Conservation (phyloP, 1,140 invertebrate genomes). For the Drosophila ogumai region DNA sequence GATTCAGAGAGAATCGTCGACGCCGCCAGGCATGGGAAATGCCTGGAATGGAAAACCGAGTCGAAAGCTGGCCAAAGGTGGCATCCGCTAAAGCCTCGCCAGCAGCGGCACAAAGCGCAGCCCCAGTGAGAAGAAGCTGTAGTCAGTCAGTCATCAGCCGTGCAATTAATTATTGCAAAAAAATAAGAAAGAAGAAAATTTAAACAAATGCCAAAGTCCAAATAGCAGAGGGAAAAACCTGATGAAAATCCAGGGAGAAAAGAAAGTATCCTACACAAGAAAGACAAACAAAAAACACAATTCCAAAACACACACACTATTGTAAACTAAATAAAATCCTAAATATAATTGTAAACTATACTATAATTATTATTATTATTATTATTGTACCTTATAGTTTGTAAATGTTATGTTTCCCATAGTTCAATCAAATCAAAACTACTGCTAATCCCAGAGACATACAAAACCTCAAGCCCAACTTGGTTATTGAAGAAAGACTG, state of each 20-base stretch:
- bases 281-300: constrained; percentile 30
- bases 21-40: constrained; percentile 77
- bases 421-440: constrained; percentile 34
- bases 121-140: constrained; percentile 34
- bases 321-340: constrained; percentile 39
- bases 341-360: constrained; percentile 35
- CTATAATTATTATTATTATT: constrained; percentile 15
- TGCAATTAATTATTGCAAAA: constrained; percentile 48
- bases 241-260: constrained; percentile 20
- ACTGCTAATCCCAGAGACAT: constrained; percentile 47
- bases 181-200: constrained; percentile 28
- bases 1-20: constrained; percentile 2
- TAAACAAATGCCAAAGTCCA: constrained; percentile 67
- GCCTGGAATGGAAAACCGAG: constrained; percentile 60
- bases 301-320: constrained; percentile 41
- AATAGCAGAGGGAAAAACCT: constrained; percentile 24
- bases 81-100: constrained; percentile 24
- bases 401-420: constrained; percentile 55
- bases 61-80: constrained; percentile 44
- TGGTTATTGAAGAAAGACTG: constrained; percentile 76
- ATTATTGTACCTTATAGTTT: constrained; percentile 47
- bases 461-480: constrained; percentile 61
- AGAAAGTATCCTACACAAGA: constrained; percentile 42
- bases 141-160: constrained; percentile 33
- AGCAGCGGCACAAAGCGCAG: constrained; percentile 2